Evolutionary conservation across 2,888 invertebrate genomes (phyloP).

Genomic region (Ophraella communa): DNA sequence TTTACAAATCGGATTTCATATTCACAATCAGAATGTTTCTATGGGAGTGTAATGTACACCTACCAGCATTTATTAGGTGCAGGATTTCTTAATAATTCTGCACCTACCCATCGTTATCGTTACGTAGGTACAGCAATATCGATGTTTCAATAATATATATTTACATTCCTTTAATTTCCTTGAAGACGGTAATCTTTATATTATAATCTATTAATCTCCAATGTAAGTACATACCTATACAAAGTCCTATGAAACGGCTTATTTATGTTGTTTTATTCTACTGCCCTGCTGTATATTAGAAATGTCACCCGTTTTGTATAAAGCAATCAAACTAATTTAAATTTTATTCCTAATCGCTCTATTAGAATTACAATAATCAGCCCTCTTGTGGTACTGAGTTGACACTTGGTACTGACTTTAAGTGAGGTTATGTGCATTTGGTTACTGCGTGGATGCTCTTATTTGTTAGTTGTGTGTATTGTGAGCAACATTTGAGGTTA

Average conservation of each 20-base stretch:
- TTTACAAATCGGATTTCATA: neutral
- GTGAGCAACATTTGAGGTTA: too few relatives aligned
- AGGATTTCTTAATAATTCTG: constrained; percentile 4
- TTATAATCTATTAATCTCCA: neutral
- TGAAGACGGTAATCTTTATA: neutral
- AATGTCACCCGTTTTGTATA: too few relatives aligned
- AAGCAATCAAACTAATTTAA: too few relatives aligned
- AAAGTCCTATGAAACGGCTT: neutral
- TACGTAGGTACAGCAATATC: constrained; percentile 9
- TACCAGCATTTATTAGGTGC: constrained; percentile 9
- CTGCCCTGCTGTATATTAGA: too few relatives aligned
- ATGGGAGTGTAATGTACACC: constrained; percentile 1
- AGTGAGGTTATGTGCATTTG: too few relatives aligned
- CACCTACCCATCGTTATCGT: constrained; percentile 7
- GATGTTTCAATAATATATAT: constrained; percentile 1
- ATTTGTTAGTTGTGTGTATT: too few relatives aligned
- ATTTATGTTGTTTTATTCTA: too few relatives aligned
- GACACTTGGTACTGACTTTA: too few relatives aligned
- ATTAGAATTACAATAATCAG: too few relatives aligned
- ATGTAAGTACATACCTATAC: neutral
- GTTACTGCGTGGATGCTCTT: too few relatives aligned
- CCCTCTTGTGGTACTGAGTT: too few relatives aligned
- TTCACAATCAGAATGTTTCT: constrained; percentile 1
- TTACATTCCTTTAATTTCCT: neutral
- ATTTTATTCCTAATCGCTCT: too few relatives aligned